Base-by-base conservation (phyloP, 2,888 invertebrate genomes). In the Hypercompe scribonia region DNA sequence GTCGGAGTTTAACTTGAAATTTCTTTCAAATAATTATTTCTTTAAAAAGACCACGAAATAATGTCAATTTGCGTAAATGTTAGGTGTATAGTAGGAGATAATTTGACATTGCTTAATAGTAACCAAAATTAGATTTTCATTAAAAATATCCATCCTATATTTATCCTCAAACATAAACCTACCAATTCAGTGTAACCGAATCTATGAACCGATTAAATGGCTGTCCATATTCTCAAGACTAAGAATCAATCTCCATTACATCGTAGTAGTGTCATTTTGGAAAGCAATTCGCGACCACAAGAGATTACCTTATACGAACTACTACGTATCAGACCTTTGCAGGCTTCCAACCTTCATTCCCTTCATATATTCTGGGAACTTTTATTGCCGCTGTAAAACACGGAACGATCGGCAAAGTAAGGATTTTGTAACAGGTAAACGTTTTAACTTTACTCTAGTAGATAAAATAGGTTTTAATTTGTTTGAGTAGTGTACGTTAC, bases 371-470 rank as follows among this genome's bases (percentile, higher is more conserved):
- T 85, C 87, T 81, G 85, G 83, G 84, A 79, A 84, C 84, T 89
- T 91, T 91, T 91, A 90, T 90, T 87, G 84, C 86, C 81, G 85
- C 80, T 88, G 90, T 90, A 90, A 90, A 90, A 90, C 87, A 88
- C 81, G 72, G 76, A 79, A 83, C 81, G 84, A 80, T 75, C 76
- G 78, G 58, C 73, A 72, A 74, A 80, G 78, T 79, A 81, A 81
- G 78, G 84, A 80, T 84, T 84, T 84, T 42, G 80, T 78, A 72
- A 71, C 84, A 84, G 83, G 81, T 84, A 81, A 79, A 77, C 76
- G 75, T 64, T 76, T 75, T 73, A 65, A 71, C 70, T 66, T 73
- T 71, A 18, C 46, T 42, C 63, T 54, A n/a, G 46, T 68, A 54
- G 70, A 80, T 67, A 68, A 70, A 63, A 46, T 65, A 13, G 65